Evolutionary conservation across 2,888 invertebrate genomes (phyloP).

Genomic region (Catocala nupta): DNA sequence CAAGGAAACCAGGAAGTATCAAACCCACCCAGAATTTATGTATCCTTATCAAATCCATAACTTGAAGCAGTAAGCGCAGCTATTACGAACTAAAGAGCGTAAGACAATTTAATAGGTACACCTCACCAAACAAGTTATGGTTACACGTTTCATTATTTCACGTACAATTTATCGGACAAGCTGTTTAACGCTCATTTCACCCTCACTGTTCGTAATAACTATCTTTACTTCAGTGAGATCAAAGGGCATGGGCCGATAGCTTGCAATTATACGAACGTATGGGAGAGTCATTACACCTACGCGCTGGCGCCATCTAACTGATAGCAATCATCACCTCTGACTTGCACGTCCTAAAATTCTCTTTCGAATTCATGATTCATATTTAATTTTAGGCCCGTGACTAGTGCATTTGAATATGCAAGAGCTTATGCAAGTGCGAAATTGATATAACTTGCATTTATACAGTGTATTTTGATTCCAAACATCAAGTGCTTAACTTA

Average conservation of each 20-base stretch:
- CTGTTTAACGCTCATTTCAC: conserved; percentile 83
- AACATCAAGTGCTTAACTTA: too few relatives aligned
- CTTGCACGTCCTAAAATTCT: conserved; percentile 67
- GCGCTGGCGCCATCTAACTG: conserved; percentile 72
- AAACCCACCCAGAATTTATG: conserved; percentile 45
- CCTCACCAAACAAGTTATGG: conserved; percentile 65
- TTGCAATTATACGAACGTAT: conserved; percentile 83
- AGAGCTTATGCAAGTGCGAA: conserved; percentile 10
- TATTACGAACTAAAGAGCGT: conserved; percentile 60
- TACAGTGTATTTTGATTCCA: too few relatives aligned
- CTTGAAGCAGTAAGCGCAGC: conserved; percentile 47
- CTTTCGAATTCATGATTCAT: conserved; percentile 49
- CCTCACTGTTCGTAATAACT: conserved; percentile 83
- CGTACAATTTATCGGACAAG: conserved; percentile 81
- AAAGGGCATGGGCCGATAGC: conserved; percentile 83
- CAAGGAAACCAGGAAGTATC: conserved; percentile 17
- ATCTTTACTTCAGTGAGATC: conserved; percentile 80
- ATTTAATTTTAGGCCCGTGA: conserved; percentile 47
- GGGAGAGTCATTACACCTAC: conserved; percentile 79
- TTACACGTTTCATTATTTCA: conserved; percentile 77
- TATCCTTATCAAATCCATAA: conserved; percentile 54
- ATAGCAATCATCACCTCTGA: conserved; percentile 80
- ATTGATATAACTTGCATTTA: background rate
- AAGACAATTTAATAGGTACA: conserved; percentile 67
- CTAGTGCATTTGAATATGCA: conserved; percentile 15